phyloP scores from a whole-genome alignment of 2,888 invertebrate genomes.

The Drosophila gaucha region DNA sequence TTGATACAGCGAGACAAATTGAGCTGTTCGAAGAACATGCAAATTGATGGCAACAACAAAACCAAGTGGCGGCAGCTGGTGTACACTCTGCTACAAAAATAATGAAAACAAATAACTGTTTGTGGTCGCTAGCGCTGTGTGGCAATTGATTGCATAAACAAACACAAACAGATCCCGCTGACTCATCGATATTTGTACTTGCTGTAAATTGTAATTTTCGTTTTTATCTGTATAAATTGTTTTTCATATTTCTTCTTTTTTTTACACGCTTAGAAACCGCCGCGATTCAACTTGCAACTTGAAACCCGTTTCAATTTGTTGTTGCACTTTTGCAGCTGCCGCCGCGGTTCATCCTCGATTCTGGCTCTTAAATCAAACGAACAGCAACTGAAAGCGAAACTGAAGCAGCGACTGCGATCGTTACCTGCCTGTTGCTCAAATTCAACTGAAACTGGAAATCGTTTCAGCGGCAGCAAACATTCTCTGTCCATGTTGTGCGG shows the following conservation, averaged over 20 bases:
- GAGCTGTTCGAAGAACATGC: constrained; percentile 49
- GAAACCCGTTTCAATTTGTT: constrained; percentile 63
- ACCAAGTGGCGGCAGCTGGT: constrained; percentile 2
- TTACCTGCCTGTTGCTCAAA: constrained; percentile 72
- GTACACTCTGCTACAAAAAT: constrained; percentile 3
- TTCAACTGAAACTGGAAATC: constrained; percentile 81
- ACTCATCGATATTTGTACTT: constrained; percentile 42
- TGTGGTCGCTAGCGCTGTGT: constrained; percentile 47
- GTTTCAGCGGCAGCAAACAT: constrained; percentile 40
- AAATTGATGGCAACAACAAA: constrained; percentile 45
- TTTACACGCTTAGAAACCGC: constrained; percentile 28
- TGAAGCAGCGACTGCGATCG: constrained; percentile 48
- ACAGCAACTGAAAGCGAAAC: constrained; percentile 62
- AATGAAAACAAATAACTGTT: constrained; percentile 66
- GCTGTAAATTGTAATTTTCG: constrained; percentile 30
- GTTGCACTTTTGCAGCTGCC: constrained; percentile 77
- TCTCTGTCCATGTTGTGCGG: constrained; percentile 23
- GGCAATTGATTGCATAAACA: constrained; percentile 74
- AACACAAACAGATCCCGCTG: constrained; percentile 53
- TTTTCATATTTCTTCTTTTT: constrained; percentile 3
- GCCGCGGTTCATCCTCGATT: constrained; percentile 60
- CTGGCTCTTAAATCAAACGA: constrained; percentile 61
- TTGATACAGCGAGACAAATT: constrained; percentile 42
- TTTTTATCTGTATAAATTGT: constrained; percentile 10
- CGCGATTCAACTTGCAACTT: constrained; percentile 55